These are phyloP conservation scores for Notechis scutatus DNA, from an alignment of 2,113 vertebrate species.

Conservation along the genomic window DNA sequence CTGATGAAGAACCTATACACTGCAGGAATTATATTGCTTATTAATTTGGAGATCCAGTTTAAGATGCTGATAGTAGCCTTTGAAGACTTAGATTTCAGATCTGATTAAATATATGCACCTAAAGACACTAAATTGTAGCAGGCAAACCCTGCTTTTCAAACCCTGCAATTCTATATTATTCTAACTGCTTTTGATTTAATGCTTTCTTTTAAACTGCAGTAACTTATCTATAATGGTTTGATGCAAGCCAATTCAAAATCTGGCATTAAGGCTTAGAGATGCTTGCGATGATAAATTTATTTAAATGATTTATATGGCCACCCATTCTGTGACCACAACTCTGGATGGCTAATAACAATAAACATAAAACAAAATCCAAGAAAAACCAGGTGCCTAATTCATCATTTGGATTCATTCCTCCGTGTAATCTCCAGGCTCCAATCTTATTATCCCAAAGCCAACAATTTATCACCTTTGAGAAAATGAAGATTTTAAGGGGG, in stretches of 20 bases:
- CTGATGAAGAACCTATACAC: neutral
- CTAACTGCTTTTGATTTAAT: neutral
- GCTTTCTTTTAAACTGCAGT: neutral
- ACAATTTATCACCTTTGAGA: neutral
- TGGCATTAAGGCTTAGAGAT: neutral
- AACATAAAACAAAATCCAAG: neutral
- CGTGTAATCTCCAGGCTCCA: neutral
- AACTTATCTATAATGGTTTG: neutral
- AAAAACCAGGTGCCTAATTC: neutral
- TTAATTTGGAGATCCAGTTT: neutral
- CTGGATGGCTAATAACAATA: neutral
- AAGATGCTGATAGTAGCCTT: neutral
- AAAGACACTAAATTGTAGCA: neutral
- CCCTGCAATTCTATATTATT: neutral
- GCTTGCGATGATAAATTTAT: neutral
- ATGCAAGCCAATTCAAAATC: neutral
- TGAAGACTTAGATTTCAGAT: neutral
- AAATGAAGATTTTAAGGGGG: neutral
- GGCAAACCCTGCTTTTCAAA: neutral
- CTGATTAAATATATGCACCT: neutral
- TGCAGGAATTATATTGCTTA: neutral
- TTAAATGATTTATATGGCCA: neutral
- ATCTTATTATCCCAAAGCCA: neutral
- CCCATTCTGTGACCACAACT: neutral
- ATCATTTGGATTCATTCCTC: neutral